phyloP scores from a whole-genome alignment of 2,888 invertebrate genomes.

The Ecdyonurus torrentis region DNA sequence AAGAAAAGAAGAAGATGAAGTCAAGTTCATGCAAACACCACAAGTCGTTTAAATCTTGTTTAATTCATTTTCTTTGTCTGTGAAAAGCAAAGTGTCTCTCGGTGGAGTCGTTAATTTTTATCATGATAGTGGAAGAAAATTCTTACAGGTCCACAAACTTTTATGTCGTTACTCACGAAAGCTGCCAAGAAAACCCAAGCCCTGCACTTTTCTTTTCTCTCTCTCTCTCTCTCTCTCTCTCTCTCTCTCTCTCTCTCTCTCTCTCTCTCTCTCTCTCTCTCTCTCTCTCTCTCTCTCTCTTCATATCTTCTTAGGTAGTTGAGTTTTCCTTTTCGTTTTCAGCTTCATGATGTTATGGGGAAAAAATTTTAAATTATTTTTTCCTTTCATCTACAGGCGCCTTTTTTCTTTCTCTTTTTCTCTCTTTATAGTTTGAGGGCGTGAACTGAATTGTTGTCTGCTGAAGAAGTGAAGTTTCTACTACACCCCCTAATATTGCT shows the following conservation, averaged over 20 bases:
- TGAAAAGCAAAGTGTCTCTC: neutral
- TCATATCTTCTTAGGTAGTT: no score
- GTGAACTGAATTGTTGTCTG: neutral
- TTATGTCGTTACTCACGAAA: neutral
- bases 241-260: no score
- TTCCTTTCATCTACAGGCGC: neutral
- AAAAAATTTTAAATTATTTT: neutral
- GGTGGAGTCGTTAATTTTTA: neutral
- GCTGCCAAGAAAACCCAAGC: neutral
- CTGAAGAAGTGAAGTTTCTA: no score
- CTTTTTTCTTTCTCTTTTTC: neutral
- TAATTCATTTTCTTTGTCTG: neutral
- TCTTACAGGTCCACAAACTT: neutral
- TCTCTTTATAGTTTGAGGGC: neutral
- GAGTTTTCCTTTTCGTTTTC: no score
- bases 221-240: no score
- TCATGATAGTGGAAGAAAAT: neutral
- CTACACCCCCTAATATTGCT: no score
- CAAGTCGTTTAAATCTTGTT: neutral
- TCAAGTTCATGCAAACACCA: neutral
- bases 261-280: no score
- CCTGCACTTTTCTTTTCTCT: no score
- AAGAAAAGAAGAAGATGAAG: neutral
- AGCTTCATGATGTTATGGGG: neutral
- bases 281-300: no score